A percentile compares a stretch with the other conserved stretches of the same genome.
These are phyloP conservation scores for Scaptodrosophila latifasciaeformis DNA, from an alignment of 2,888 invertebrate genomes.

Conservation along the genomic window DNA sequence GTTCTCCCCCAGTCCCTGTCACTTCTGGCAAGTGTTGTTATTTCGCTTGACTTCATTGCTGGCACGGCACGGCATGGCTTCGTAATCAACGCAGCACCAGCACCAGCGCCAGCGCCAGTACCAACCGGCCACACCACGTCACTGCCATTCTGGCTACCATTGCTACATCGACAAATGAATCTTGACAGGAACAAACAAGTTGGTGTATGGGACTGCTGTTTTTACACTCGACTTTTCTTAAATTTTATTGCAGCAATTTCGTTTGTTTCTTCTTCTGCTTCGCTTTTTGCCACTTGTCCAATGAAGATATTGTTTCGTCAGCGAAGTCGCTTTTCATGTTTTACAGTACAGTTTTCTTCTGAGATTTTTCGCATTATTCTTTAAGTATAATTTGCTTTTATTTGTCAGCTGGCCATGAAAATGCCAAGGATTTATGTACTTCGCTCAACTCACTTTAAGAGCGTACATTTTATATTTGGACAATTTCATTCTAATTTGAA, in stretches of 20 bases:
- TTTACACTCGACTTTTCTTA: constrained; percentile 29
- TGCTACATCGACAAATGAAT: constrained; percentile 45
- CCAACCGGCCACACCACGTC: no score
- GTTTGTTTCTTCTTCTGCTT: not conserved
- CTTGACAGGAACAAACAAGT: constrained; percentile 45
- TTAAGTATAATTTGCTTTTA: no score
- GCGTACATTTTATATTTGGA: no score
- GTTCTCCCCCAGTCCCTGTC: constrained; percentile 10
- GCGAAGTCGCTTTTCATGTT: constrained; percentile 17
- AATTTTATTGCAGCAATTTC: constrained; percentile 45
- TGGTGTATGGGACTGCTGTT: not conserved
- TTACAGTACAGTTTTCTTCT: no score
- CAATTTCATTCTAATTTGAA: constrained; percentile 22
- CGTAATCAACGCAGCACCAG: constrained; percentile 45
- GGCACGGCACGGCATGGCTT: constrained; percentile 17
- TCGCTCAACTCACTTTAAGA: no score
- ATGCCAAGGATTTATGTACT: no score
- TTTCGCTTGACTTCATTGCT: constrained; percentile 51
- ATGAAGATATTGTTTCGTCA: constrained; percentile 33
- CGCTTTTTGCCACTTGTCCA: constrained; percentile 4
- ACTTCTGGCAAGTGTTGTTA: constrained; percentile 45
- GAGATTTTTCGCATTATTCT: not conserved
- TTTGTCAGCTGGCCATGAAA: no score
- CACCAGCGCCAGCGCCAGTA: no score
- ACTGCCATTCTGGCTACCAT: no score